Evolutionary conservation across 2,888 invertebrate species (phyloP).

Genomic region (Harpalus rubripes): DNA sequence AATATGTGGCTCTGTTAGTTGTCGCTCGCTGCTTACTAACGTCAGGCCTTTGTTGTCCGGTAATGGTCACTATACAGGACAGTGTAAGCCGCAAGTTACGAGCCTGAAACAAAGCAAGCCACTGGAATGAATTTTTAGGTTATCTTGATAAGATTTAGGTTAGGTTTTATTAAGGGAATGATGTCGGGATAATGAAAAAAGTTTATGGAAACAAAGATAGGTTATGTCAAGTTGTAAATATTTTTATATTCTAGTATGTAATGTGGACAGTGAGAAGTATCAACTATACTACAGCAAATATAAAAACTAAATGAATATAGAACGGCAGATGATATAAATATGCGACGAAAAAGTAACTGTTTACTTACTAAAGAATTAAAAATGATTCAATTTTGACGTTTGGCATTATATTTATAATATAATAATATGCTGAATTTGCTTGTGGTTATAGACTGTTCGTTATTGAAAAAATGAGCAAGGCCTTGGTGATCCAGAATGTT

Average conservation of each 20-base stretch:
- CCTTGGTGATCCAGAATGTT: no score
- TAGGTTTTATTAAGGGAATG: neutral
- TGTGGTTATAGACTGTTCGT: no score
- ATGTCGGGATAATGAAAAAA: neutral
- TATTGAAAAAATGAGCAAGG: no score
- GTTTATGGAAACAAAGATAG: neutral
- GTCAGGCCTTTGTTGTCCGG: neutral
- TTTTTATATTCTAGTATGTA: constrained; percentile 14
- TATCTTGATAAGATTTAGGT: constrained; percentile 30
- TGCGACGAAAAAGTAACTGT: no score
- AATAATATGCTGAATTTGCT: no score
- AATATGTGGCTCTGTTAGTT: constrained; percentile 45
- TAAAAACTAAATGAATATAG: neutral
- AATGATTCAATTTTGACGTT: no score
- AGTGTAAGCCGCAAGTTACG: constrained; percentile 22
- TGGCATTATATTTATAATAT: no score
- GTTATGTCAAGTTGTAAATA: neutral
- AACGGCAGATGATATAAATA: no score
- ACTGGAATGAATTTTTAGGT: constrained; percentile 42
- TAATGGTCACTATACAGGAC: constrained; percentile 36
- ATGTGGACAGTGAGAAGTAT: neutral
- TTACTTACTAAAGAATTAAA: no score
- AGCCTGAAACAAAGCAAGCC: constrained; percentile 37
- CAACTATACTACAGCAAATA: neutral
- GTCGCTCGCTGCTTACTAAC: constrained; percentile 19